These are phyloP conservation scores for Hylyphantes graminicola DNA, from an alignment of 1,140 invertebrate genomes.

Conservation along the genomic window DNA sequence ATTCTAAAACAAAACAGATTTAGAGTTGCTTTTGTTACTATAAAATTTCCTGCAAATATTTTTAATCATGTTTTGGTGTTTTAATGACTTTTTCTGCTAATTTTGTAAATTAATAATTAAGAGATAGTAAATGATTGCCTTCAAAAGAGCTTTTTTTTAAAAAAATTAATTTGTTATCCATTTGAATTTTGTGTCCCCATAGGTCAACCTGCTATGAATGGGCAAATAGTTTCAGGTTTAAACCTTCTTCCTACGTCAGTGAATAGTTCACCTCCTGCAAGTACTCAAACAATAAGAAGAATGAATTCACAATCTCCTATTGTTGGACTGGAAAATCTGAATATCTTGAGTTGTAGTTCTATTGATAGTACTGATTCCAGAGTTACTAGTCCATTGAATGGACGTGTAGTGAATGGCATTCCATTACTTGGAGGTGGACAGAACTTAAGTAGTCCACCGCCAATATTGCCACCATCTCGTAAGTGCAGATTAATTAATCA, in stretches of 20 bases:
- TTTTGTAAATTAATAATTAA: no score
- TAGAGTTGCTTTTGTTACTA: no score
- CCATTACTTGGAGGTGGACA: conserved; percentile 30
- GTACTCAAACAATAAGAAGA: conserved; percentile 22
- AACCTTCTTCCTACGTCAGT: conserved; percentile 54
- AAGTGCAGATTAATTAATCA: no score
- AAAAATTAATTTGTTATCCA: no score
- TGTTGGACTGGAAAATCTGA: conserved; percentile 50
- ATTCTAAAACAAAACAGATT: no score
- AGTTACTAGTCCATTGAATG: conserved; percentile 50
- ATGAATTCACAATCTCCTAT: conserved; percentile 53
- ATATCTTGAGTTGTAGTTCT: conserved; percentile 17
- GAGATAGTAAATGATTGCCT: no score
- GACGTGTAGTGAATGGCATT: conserved; percentile 47
- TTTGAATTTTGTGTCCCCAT: not conserved
- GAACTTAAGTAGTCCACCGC: conserved; percentile 11
- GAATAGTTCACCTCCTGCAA: conserved; percentile 33
- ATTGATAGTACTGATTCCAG: conserved; percentile 38
- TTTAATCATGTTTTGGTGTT: no score
- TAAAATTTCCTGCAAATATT: no score
- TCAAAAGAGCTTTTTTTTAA: no score
- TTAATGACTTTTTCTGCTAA: no score
- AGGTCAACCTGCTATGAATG: conserved; percentile 66
- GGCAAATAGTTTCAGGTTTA: conserved; percentile 64
- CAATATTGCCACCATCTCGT: conserved; percentile 36